Evolutionary conservation across 2,113 vertebrate species (phyloP), one percentile per base, ranked within the genome.

Genomic region (Amazona guildingii): DNA sequence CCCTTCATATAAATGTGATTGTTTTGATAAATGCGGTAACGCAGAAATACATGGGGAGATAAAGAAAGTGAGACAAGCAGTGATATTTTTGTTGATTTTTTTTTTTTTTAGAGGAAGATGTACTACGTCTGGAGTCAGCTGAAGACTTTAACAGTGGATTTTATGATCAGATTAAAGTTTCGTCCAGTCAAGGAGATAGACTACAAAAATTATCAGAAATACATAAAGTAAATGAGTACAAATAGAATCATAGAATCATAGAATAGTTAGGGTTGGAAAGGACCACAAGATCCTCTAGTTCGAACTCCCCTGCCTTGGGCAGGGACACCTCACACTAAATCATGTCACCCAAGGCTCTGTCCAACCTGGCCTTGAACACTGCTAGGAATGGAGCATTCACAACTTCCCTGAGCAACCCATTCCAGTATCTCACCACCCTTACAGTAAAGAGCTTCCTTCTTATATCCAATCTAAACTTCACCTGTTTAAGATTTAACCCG

Each of bases 1-100:
- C 67, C 74, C 62, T 87, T 94, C 89, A 37, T 61, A 89, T 57
- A 90, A 94, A 79, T 91, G 44, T 61, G 62, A 85, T 91, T 84
- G 43, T 64, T 91, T 81, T 84, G 54, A 89, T 87, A 96, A 92
- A 95, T 89, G 70, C 10, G 0, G 31, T 61, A 66, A 44, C 83
- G 76, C 81, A 92, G 66, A 95, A 90, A 83, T 79, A 94, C 24
- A 62, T 10, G 41, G 48, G 6, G 17, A 91, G 52, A 83, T 79
- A 82, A 95, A 81, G 29, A 89, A 91, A 81, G 17, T 76, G 27
- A 88, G 28, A 39, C 28, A 82, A 73, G 16, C 9, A 54, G 10
- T 10, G 17, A 25, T 46, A 37, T 5, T 15, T 69, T 41, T 79
- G 52, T 66, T 48, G 14, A 76, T 16, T 29, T 0, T 46, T 88